Conservation (phyloP, 2,888 invertebrate species). For the Megaustenia siamemsis region DNA sequence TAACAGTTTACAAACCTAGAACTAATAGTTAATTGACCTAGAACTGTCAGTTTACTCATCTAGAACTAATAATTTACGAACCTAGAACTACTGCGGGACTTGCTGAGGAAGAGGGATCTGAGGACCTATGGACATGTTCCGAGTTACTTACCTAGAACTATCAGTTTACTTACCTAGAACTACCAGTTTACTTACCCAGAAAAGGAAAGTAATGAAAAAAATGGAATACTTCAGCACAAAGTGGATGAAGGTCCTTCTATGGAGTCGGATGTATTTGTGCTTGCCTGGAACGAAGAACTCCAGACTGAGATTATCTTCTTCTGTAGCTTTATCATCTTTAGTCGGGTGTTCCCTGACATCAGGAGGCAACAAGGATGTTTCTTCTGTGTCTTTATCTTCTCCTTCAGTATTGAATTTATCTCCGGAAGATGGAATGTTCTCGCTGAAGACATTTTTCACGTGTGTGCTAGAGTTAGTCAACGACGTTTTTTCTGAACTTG, state of each 20-base stretch:
- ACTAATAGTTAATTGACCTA: no score
- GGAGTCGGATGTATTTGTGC: slow-evolving; percentile 29
- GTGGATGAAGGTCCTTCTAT: slow-evolving; percentile 34
- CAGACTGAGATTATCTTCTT: slow-evolving; percentile 38
- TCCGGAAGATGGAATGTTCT: not conserved
- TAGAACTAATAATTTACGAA: no score
- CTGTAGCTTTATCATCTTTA: not conserved
- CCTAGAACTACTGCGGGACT: no score
- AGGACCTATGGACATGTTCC: no score
- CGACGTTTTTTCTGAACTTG: not conserved
- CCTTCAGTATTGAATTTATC: not conserved
- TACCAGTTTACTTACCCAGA: slow-evolving; percentile 89
- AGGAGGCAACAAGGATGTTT: not conserved
- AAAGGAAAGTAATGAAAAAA: slow-evolving; percentile 92
- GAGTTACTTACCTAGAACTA: no score
- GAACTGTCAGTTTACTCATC: no score
- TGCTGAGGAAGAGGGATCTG: no score
- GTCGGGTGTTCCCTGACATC: not conserved
- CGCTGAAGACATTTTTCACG: not conserved
- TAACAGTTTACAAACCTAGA: no score
- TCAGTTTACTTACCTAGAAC: no score
- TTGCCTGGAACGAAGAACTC: slow-evolving; percentile 44
- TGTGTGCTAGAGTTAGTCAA: not conserved
- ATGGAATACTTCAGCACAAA: slow-evolving; percentile 89
- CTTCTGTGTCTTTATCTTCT: not conserved